These are phyloP conservation scores for Ibycter americanus DNA, from an alignment of 2,797 vertebrate species.

Conservation along the genomic window DNA sequence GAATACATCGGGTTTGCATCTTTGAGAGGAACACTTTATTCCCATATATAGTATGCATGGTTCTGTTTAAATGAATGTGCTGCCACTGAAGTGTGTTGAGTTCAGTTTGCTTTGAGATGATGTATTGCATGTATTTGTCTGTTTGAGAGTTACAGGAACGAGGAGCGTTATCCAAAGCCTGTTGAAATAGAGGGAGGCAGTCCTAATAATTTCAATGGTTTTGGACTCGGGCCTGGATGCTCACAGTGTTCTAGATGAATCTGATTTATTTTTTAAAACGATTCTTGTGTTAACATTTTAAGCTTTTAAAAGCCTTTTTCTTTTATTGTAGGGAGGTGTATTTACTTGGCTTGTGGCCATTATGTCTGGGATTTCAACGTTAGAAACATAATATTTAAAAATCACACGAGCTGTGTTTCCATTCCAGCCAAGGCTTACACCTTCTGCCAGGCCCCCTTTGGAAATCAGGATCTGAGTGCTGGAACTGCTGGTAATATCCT, in stretches of 20 bases:
- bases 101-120: constrained; percentile 50
- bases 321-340: not conserved
- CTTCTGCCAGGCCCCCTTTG: not conserved
- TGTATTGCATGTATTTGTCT: constrained; percentile 20
- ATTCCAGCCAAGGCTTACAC: not conserved
- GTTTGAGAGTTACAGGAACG: not conserved
- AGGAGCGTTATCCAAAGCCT: not conserved
- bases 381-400: constrained; percentile 29
- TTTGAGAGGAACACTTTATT: constrained; percentile 51
- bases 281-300: constrained; percentile 28
- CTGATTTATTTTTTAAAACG: not conserved
- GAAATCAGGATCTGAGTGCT: not conserved
- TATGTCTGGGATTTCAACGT: not conserved
- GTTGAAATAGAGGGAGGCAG: constrained; percentile 16
- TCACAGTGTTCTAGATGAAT: constrained; percentile 22
- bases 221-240: constrained; percentile 26
- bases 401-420: not conserved
- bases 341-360: constrained; percentile 10
- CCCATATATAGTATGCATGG: constrained; percentile 57
- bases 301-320: constrained; percentile 37
- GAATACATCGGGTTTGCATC: not conserved
- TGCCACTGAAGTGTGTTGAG: constrained; percentile 52
- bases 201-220: not conserved
- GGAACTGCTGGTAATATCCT: not conserved
- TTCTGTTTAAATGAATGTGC: constrained; percentile 54